Evolutionary conservation across 2,888 invertebrate genomes (phyloP).

Genomic region (Patella ulyssiponensis): DNA sequence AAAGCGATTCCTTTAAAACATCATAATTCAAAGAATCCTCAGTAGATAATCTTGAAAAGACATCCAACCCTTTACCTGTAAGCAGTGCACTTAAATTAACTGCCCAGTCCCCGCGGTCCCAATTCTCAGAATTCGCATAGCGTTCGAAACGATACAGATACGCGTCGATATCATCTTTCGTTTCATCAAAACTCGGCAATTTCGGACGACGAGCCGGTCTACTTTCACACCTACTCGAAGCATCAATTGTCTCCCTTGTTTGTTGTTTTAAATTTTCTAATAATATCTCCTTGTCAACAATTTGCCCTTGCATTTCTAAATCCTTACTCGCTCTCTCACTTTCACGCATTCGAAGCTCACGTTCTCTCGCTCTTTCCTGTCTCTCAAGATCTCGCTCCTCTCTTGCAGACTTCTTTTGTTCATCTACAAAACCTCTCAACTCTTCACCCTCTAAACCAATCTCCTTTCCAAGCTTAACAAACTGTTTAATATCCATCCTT

Average conservation of each 20-base stretch:
- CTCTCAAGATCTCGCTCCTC: neutral
- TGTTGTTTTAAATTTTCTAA: neutral
- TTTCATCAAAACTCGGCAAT: slow-evolving; percentile 10
- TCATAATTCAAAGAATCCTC: slow-evolving; percentile 1
- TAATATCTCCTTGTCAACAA: neutral
- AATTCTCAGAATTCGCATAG: neutral
- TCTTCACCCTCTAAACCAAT: neutral
- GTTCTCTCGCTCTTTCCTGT: neutral
- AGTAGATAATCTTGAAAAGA: neutral
- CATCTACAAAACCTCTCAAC: neutral
- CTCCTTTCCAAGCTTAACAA: neutral
- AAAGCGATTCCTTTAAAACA: neutral
- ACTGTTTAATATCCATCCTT: neutral
- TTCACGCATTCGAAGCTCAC: neutral
- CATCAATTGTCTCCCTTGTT: neutral
- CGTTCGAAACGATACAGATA: slow-evolving; percentile 2
- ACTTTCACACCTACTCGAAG: neutral
- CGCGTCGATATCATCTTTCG: slow-evolving; percentile 10
- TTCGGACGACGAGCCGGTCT: neutral
- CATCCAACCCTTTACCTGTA: slow-evolving; percentile 14
- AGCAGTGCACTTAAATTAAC: neutral
- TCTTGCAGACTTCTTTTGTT: no score
- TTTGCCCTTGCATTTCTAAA: neutral
- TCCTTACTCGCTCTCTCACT: neutral
- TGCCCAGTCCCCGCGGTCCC: neutral